Evolutionary conservation across 2,113 vertebrate species (phyloP), one percentile per base, ranked within the genome.

Genomic region (Myxocyprinus asiaticus): DNA sequence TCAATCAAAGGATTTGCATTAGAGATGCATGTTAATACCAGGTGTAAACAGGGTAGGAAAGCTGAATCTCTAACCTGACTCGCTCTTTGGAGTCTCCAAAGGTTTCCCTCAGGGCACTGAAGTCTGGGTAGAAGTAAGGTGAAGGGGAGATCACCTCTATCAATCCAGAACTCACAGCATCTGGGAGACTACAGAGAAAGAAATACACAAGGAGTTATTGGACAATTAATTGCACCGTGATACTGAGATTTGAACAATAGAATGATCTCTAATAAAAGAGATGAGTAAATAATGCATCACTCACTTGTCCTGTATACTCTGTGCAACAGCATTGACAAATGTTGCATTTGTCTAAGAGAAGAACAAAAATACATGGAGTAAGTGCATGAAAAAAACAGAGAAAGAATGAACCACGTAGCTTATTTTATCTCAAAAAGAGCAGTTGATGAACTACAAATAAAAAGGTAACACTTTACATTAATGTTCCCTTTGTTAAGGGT

Each of bases 121-220:
- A 88, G 79, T 93, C 73, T 14, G 96, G 94, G 79, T 96, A 96
- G 82, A 91, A 94, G 82, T 83, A 85, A 22, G 87, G 81, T 56
- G 94, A 92, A 65, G 95, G 90, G 69, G 93, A 94, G 87, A 96
- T 89, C 61, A 96, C 87, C 75, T 96, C 95, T 12, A 96, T 86
- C 44, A 91, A 78, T 43, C 95, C 95, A 77, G 92, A 93, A 3
- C 85, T 81, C 50, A 95, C 85, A 65, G 95, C 93, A 67, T 50
- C 84, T 62, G 89, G 89, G 78, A 95, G 95, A 76, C 95, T 96
- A 66, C 33, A 79, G 11, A 63, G n/a, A 77, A 11, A 71, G 7
- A 74, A 11, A 62, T 3, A 56, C 8, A 63, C 9, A 77, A 58
- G 22, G 22, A 33, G 1, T 33, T 33, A 33, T 33, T 33, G 22